phyloP scores from a whole-genome alignment of 1,140 invertebrate genomes.

The Drosophila orena region DNA sequence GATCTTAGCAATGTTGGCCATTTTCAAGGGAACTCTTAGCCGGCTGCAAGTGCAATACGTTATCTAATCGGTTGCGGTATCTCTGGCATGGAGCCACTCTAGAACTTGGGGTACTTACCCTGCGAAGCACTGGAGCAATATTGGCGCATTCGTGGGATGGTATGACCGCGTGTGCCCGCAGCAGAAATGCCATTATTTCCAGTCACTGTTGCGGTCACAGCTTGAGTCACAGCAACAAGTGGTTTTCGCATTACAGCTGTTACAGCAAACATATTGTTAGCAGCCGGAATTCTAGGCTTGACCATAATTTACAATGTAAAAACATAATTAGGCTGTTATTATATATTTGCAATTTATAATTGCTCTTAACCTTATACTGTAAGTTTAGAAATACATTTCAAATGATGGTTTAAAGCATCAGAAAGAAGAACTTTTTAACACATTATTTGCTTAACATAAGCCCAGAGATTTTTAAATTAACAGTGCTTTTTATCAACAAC shows the following conservation, averaged over 20 bases:
- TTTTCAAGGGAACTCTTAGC: conserved; percentile 37
- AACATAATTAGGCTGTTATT: too few species aligned
- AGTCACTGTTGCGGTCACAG: background rate
- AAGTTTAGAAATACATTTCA: too few species aligned
- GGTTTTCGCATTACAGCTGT: background rate
- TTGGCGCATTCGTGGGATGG: conserved; percentile 23
- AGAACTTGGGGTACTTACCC: conserved; percentile 47
- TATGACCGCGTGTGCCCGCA: background rate
- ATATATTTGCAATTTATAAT: too few species aligned
- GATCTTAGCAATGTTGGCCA: conserved; percentile 80
- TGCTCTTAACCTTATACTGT: too few species aligned
- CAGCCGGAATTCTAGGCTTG: background rate
- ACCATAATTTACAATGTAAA: background rate
- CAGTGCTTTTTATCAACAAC: background rate
- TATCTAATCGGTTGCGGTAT: conserved; percentile 24
- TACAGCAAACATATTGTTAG: background rate
- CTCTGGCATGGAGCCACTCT: background rate
- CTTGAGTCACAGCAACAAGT: conserved; percentile 5
- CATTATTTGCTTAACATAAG: background rate
- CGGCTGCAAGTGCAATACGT: conserved; percentile 16
- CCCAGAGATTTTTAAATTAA: background rate
- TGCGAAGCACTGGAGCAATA: conserved; percentile 52
- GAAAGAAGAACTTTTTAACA: background rate
- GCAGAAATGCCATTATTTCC: conserved; percentile 1
- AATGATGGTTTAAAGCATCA: too few species aligned